Evolutionary conservation across 2,113 vertebrate species (phyloP).

Genomic region (Gallinago paraguaiae): DNA sequence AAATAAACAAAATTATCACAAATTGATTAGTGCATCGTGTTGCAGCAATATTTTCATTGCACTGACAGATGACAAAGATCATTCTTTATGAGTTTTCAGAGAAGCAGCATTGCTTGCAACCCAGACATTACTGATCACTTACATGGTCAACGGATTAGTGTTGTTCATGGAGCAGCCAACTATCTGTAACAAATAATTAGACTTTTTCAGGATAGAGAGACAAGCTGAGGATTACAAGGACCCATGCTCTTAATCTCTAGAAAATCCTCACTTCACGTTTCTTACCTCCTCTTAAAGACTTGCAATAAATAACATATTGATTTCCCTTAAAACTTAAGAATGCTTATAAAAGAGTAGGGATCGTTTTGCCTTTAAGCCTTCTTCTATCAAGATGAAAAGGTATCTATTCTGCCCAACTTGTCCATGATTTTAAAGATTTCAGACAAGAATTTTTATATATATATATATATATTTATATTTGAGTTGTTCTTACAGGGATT

Average conservation of each 20-base stretch:
- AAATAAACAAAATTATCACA: neutral
- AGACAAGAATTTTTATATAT: neutral
- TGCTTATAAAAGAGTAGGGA: neutral
- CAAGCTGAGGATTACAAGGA: conserved; percentile 30
- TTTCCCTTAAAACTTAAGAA: conserved; percentile 48
- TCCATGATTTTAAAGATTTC: neutral
- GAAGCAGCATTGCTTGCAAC: neutral
- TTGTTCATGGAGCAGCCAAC: neutral
- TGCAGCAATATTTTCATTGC: neutral
- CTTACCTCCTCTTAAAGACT: conserved; percentile 43
- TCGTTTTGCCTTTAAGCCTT: conserved; percentile 7
- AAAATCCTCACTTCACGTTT: conserved; percentile 22
- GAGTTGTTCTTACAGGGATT: neutral
- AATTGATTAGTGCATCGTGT: neutral
- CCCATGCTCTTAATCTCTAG: conserved; percentile 10
- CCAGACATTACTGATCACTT: neutral
- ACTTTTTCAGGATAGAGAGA: conserved; percentile 25
- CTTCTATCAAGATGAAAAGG: neutral
- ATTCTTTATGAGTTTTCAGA: neutral
- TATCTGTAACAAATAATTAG: neutral
- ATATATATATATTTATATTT: neutral
- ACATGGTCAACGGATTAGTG: neutral
- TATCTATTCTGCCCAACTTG: neutral
- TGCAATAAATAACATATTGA: conserved; percentile 49
- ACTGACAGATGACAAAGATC: neutral